Percentiles rank a stretch among this genome's conserved stretches.
Conservation (phyloP, 30 jellyfish, hydroid and myxozoan species). For the Cassiopea andromeda region DNA sequence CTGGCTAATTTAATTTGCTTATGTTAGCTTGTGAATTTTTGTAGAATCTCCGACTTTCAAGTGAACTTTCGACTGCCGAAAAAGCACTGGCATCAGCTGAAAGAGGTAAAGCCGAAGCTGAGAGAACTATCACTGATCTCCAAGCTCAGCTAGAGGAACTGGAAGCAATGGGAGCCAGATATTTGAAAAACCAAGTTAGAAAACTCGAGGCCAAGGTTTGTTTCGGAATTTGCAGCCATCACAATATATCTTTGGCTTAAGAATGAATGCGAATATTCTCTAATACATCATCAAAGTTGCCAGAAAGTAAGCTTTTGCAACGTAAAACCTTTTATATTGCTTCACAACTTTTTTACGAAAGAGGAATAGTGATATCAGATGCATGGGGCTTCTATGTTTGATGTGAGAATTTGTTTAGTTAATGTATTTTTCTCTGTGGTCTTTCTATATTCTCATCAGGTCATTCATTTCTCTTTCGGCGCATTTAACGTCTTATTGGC, state of each 20-base stretch:
- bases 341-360: no score
- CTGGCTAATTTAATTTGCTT: neutral
- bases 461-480: no score
- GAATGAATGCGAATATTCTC: no score
- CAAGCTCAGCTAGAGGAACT: constrained; percentile 65
- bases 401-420: no score
- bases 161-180: constrained; percentile 80
- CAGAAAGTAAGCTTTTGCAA: no score
- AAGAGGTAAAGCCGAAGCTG: constrained; percentile 73
- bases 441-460: no score
- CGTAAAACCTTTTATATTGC: no score
- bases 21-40: neutral
- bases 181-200: constrained; percentile 75
- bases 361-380: no score
- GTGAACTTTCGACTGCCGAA: constrained; percentile 55
- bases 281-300: no score
- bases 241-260: neutral
- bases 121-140: constrained; percentile 54
- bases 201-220: constrained; percentile 80
- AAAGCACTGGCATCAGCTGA: constrained; percentile 72
- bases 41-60: constrained; percentile 56
- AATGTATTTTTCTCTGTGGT: no score
- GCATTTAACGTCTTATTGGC: no score
- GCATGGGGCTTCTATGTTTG: no score
- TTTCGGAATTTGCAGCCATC: neutral